Conservation (phyloP, 2,113 vertebrate species). For the Rhinogobius similis region DNA sequence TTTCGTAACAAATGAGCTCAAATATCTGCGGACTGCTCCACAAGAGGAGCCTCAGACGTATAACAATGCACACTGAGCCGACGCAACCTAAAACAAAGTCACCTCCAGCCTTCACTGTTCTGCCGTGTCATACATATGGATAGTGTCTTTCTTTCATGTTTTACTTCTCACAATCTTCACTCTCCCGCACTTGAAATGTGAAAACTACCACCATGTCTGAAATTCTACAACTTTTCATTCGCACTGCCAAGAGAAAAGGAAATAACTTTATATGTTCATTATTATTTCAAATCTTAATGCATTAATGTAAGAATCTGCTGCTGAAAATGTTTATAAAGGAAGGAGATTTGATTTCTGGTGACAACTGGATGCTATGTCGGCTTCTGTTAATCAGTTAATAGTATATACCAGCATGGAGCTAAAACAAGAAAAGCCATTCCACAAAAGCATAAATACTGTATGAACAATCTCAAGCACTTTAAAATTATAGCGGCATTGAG, state of each 20-base stretch:
- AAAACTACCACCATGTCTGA: not conserved
- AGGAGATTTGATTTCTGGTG: not conserved
- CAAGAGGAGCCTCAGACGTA: not conserved
- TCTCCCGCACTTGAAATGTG: not conserved
- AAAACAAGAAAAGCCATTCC: no score
- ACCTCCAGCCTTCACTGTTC: not conserved
- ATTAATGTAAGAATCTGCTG: not conserved
- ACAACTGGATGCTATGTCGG: not conserved
- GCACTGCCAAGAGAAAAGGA: not conserved
- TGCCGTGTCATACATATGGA: conserved; percentile 15
- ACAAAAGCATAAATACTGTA: no score
- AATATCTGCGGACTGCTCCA: not conserved
- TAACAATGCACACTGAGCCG: not conserved
- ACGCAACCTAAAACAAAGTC: conserved; percentile 14
- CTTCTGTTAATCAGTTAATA: not conserved
- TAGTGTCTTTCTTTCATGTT: conserved; percentile 7
- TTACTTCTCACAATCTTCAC: not conserved
- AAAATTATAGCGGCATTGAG: no score
- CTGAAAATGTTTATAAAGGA: not conserved
- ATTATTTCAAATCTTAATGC: not conserved
- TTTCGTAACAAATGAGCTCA: not conserved
- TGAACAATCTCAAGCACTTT: no score
- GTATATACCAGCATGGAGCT: not conserved
- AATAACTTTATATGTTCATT: not conserved
- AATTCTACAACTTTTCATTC: not conserved